A percentile compares a stretch with the other conserved stretches of the same genome.
Conservation (phyloP, 1,140 invertebrate species). For the Calosoma granatense region DNA sequence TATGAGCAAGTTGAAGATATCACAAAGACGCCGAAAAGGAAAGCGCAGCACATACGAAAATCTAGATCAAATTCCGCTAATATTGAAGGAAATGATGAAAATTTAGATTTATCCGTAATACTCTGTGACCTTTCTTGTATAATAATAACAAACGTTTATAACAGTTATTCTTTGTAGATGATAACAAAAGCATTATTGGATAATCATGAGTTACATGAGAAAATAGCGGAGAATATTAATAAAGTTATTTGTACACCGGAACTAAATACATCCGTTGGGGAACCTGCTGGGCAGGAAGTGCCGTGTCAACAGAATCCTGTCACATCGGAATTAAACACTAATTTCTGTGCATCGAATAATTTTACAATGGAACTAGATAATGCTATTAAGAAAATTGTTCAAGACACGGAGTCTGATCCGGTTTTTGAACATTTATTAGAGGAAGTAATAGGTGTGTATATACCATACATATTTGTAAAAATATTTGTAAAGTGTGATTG, state of each 20-base stretch:
- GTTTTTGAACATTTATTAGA: constrained; percentile 3
- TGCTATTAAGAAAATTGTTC: constrained; percentile 4
- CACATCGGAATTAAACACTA: neutral
- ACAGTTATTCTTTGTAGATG: neutral
- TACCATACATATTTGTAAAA: too few relatives aligned
- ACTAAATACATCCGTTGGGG: neutral
- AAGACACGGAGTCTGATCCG: neutral
- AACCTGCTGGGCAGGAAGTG: neutral
- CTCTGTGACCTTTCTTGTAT: neutral
- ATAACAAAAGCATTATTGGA: neutral
- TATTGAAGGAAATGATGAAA: neutral
- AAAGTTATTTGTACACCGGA: neutral
- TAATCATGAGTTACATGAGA: constrained; percentile 3
- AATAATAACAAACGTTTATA: neutral
- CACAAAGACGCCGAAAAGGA: neutral
- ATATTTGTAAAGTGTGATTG: neutral
- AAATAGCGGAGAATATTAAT: constrained; percentile 8
- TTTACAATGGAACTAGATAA: constrained; percentile 4
- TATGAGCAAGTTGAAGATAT: neutral
- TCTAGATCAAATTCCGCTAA: neutral
- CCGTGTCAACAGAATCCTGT: neutral
- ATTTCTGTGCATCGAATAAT: neutral
- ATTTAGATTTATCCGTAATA: neutral
- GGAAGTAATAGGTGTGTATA: constrained; percentile 2
- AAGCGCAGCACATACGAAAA: neutral